phyloP scores from a whole-genome alignment of 1,140 invertebrate species.

The Macrosteles quadrilineatus region DNA sequence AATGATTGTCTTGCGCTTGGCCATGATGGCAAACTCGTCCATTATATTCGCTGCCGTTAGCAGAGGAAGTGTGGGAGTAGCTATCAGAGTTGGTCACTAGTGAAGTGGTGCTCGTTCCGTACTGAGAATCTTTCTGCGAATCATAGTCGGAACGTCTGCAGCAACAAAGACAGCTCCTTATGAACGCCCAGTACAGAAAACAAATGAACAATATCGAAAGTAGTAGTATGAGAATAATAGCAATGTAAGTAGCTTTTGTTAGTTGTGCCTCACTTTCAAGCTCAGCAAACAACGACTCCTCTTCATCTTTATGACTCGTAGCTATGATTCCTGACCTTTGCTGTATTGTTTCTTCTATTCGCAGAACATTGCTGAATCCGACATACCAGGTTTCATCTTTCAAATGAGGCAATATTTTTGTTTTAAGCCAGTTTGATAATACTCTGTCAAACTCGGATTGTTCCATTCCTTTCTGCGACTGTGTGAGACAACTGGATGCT shows the following conservation, averaged over 20 bases:
- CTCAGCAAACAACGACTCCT: neutral
- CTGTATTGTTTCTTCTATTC: constrained; percentile 25
- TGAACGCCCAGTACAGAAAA: constrained; percentile 14
- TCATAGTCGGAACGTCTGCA: neutral
- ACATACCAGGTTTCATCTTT: constrained; percentile 29
- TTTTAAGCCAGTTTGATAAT: constrained; percentile 9
- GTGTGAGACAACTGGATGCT: constrained; percentile 21
- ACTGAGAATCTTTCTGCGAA: neutral
- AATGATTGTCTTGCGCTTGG: neutral
- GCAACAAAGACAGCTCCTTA: neutral
- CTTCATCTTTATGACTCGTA: neutral
- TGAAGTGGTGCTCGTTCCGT: neutral
- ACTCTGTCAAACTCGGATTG: constrained; percentile 24
- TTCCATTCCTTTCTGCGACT: neutral
- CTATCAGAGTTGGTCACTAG: neutral
- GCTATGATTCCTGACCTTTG: constrained; percentile 7
- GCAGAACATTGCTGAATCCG: constrained; percentile 28
- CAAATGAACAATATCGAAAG: neutral
- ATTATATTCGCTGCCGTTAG: neutral
- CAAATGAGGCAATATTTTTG: constrained; percentile 22
- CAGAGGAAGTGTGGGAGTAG: neutral
- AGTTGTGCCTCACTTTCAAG: neutral
- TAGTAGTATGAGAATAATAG: neutral
- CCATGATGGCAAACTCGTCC: neutral
- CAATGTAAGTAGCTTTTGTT: neutral